These are phyloP conservation scores for Cirrhinus molitorella DNA, from an alignment of 2,797 vertebrate species.

Conservation along the genomic window DNA sequence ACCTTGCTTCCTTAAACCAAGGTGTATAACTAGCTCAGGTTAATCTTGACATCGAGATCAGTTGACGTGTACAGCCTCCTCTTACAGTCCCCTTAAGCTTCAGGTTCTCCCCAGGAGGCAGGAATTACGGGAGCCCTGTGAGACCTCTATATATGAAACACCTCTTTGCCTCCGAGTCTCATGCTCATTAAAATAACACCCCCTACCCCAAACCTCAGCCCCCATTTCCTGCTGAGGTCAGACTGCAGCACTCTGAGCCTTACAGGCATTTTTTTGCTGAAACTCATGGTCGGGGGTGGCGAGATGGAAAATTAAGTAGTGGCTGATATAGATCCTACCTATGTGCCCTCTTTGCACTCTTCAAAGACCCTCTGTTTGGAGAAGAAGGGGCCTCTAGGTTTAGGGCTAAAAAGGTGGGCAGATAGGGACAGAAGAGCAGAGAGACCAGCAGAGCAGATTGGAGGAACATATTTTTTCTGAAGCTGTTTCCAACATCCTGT, in stretches of 20 bases:
- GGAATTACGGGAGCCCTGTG: slow-evolving; percentile 70
- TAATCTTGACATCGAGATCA: slow-evolving; percentile 4
- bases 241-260: slow-evolving; percentile 37
- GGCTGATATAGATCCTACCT: slow-evolving; percentile 63
- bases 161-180: slow-evolving; percentile 69
- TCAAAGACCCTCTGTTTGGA: slow-evolving; percentile 64
- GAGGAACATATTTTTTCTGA: background rate
- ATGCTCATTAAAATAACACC: slow-evolving; percentile 69
- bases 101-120: slow-evolving; percentile 66
- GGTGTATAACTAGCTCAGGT: background rate
- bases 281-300: background rate
- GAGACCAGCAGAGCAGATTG: background rate
- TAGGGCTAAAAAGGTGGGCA: background rate
- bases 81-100: slow-evolving; percentile 64
- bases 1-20: background rate
- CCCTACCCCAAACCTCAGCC: slow-evolving; percentile 54
- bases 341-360: slow-evolving; percentile 58
- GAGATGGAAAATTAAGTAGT: slow-evolving; percentile 52
- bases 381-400: slow-evolving; percentile 52
- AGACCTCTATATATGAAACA: slow-evolving; percentile 76
- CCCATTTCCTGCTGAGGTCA: slow-evolving; percentile 69
- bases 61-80: slow-evolving; percentile 17
- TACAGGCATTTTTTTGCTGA: slow-evolving; percentile 1
- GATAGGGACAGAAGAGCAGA: background rate
- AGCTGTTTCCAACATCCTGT: background rate